phyloP scores from a whole-genome alignment of 2,888 invertebrate genomes.

The Eulithis testata region DNA sequence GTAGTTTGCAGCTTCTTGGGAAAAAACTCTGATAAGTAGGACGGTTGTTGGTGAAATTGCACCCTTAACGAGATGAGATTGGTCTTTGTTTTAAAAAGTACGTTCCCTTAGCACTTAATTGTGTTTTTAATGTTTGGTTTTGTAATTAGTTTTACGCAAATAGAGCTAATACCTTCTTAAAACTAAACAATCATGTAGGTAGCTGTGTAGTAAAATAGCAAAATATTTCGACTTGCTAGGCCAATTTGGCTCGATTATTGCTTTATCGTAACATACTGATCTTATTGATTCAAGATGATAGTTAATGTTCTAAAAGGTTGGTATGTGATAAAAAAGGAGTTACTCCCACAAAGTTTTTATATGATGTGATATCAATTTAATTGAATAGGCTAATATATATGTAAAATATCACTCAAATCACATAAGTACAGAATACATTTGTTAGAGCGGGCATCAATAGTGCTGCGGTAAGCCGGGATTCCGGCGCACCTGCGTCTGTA shows the following conservation, averaged over 20 bases:
- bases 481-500: slow-evolving; percentile 19
- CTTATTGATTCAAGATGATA: too few relatives aligned
- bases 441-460: slow-evolving; percentile 21
- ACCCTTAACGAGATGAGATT: slow-evolving; percentile 42
- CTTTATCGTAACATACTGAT: too few relatives aligned
- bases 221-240: too few relatives aligned
- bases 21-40: slow-evolving; percentile 67
- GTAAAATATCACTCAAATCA: slow-evolving; percentile 15
- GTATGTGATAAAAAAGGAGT: too few relatives aligned
- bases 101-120: slow-evolving; percentile 37
- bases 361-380: neutral
- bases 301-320: too few relatives aligned
- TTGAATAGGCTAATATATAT: slow-evolving; percentile 5
- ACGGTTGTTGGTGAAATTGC: slow-evolving; percentile 72
- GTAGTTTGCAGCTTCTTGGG: slow-evolving; percentile 75
- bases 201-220: too few relatives aligned
- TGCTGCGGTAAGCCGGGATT: slow-evolving; percentile 29
- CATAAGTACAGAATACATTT: slow-evolving; percentile 26
- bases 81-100: slow-evolving; percentile 56
- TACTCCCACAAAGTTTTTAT: neutral
- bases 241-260: too few relatives aligned
- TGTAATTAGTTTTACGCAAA: neutral
- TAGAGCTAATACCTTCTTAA: too few relatives aligned
- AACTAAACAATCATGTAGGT: too few relatives aligned
- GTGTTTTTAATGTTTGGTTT: slow-evolving; percentile 40